phyloP scores from a whole-genome alignment of 1,140 invertebrate species.

The Lasaia peninsularis region DNA sequence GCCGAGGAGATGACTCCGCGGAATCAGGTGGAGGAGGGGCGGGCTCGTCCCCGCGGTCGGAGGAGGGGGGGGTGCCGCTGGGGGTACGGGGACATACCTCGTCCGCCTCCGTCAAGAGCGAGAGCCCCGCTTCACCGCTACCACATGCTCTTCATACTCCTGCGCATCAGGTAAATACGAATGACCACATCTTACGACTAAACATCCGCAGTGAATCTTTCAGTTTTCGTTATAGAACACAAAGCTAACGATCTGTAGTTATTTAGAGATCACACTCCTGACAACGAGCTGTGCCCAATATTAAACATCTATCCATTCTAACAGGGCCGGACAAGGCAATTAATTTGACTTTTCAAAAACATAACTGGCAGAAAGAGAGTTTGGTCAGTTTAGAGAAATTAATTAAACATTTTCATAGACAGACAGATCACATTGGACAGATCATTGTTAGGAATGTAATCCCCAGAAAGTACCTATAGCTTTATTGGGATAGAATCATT shows the following conservation, averaged over 20 bases:
- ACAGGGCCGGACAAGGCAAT: no score
- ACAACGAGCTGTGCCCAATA: no score
- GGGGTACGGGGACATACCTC: constrained; percentile 84
- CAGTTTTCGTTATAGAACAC: not conserved
- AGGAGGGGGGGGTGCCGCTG: constrained; percentile 82
- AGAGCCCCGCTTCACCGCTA: constrained; percentile 74
- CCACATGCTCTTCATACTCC: constrained; percentile 55
- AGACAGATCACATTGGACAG: no score
- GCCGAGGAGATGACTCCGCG: constrained; percentile 78
- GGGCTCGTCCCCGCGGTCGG: constrained; percentile 89
- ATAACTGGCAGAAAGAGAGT: no score
- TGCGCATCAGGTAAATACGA: constrained; percentile 52
- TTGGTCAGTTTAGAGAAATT: no score
- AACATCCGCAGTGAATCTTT: not conserved
- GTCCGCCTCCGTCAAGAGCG: constrained; percentile 93
- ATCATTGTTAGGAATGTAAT: no score
- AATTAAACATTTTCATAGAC: no score
- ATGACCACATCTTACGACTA: not conserved
- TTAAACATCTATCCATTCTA: no score
- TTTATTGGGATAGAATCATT: no score
- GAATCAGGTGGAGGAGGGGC: constrained; percentile 80
- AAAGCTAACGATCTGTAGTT: not conserved
- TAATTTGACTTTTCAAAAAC: no score
- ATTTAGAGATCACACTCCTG: no score
- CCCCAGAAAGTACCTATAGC: no score